Conservation (phyloP, 2,888 invertebrate genomes). For the Mamestra brassicae region DNA sequence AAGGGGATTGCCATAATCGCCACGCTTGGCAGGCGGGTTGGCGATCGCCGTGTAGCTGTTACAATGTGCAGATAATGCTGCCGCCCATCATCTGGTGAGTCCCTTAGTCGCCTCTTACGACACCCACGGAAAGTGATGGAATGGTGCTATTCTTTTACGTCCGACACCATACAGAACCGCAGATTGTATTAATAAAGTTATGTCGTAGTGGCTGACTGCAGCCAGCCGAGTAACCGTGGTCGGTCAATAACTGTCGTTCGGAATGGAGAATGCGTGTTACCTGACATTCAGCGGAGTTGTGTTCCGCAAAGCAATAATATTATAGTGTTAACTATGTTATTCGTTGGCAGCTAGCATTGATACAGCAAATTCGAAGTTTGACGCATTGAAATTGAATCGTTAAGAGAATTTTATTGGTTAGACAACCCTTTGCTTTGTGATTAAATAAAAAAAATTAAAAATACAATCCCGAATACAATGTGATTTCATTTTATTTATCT, state of each 20-base stretch:
- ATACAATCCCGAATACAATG: too few relatives aligned
- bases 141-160: too few relatives aligned
- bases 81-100: neutral
- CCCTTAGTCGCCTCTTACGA: too few relatives aligned
- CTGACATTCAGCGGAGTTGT: conserved; percentile 40
- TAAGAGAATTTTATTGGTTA: neutral
- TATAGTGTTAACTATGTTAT: neutral
- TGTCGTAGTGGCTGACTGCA: neutral
- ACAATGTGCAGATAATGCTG: too few relatives aligned
- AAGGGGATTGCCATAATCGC: too few relatives aligned
- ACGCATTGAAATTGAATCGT: neutral
- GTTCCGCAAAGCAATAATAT: neutral
- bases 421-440: too few relatives aligned
- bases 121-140: too few relatives aligned
- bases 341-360: neutral
- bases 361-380: neutral
- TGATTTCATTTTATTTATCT: too few relatives aligned
- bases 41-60: too few relatives aligned
- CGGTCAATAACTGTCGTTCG: conserved; percentile 76
- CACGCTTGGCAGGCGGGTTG: too few relatives aligned
- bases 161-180: too few relatives aligned
- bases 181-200: conserved; percentile 6
- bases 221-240: conserved; percentile 52
- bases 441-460: too few relatives aligned
- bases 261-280: conserved; percentile 79